These are phyloP conservation scores for Oncorhynchus kisutch DNA, from an alignment of 2,113 vertebrate genomes.

Conservation along the genomic window DNA sequence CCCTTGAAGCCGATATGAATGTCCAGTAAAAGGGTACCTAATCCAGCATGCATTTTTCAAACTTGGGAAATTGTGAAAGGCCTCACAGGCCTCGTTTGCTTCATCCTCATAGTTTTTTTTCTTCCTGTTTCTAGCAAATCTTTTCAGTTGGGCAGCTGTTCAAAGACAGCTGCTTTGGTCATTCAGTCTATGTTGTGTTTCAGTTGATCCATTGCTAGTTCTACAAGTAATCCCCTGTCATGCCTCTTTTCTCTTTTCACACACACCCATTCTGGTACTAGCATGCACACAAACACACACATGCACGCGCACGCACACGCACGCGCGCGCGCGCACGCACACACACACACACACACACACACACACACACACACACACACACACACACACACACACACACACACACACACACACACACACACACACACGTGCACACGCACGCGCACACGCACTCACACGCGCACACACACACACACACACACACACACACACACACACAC, in stretches of 20 bases:
- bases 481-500: background rate
- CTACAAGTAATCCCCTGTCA: conserved; percentile 66
- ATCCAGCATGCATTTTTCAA: conserved; percentile 61
- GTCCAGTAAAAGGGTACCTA: conserved; percentile 61
- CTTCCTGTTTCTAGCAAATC: conserved; percentile 46
- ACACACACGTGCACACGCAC: conserved; percentile 3
- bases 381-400: conserved; percentile 5
- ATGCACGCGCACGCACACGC: conserved; percentile 16
- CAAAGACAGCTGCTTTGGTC: conserved; percentile 72
- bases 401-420: conserved; percentile 7
- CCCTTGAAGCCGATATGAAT: conserved; percentile 55
- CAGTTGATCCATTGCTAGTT: conserved; percentile 76
- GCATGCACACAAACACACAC: background rate
- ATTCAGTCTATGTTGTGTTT: conserved; percentile 75
- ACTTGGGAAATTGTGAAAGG: conserved; percentile 65
- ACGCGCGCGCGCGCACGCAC: conserved; percentile 4
- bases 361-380: conserved; percentile 11
- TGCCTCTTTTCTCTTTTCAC: conserved; percentile 36
- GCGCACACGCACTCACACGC: conserved; percentile 9
- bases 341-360: conserved; percentile 6
- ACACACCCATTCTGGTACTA: conserved; percentile 4
- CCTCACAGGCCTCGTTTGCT: conserved; percentile 55
- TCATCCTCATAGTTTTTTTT: conserved; percentile 55
- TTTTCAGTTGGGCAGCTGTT: conserved; percentile 74
- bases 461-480: conserved; percentile 3